phyloP scores from a whole-genome alignment of 2,113 vertebrate genomes.

The Dicerorhinus sumatrensis region DNA sequence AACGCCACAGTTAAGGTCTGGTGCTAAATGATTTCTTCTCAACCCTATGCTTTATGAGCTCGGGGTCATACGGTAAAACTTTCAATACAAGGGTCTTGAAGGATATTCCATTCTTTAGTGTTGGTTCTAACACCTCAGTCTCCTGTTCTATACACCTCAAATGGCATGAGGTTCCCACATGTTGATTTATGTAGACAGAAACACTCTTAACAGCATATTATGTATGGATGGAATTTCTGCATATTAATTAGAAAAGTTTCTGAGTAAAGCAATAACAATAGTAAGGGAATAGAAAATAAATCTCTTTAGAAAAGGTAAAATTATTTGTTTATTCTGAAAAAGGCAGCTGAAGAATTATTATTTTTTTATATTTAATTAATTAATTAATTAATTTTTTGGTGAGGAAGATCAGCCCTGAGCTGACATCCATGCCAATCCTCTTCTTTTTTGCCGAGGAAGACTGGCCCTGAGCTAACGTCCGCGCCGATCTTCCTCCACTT shows the following conservation, averaged over 20 bases:
- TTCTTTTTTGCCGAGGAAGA: too few species aligned
- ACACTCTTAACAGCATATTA: background rate
- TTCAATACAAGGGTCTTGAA: background rate
- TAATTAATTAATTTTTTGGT: too few species aligned
- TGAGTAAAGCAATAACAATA: constrained; percentile 6
- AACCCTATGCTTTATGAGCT: background rate
- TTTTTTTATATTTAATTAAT: too few species aligned
- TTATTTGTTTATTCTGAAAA: background rate
- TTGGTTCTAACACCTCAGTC: background rate
- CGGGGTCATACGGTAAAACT: background rate
- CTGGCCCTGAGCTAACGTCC: too few species aligned
- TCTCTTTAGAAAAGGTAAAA: background rate
- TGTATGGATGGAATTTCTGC: background rate
- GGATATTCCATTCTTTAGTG: background rate
- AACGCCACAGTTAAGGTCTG: background rate
- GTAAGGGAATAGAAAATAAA: background rate
- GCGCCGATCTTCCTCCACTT: too few species aligned
- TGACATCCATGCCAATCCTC: too few species aligned
- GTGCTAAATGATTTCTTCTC: background rate
- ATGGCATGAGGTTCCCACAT: background rate
- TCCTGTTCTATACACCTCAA: background rate
- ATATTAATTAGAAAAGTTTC: background rate
- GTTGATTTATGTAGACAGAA: background rate
- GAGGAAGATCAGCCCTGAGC: too few species aligned
- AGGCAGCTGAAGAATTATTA: background rate